Base-by-base conservation (phyloP, 1,140 invertebrate species). In the Aphelenchoides fujianensis region DNA sequence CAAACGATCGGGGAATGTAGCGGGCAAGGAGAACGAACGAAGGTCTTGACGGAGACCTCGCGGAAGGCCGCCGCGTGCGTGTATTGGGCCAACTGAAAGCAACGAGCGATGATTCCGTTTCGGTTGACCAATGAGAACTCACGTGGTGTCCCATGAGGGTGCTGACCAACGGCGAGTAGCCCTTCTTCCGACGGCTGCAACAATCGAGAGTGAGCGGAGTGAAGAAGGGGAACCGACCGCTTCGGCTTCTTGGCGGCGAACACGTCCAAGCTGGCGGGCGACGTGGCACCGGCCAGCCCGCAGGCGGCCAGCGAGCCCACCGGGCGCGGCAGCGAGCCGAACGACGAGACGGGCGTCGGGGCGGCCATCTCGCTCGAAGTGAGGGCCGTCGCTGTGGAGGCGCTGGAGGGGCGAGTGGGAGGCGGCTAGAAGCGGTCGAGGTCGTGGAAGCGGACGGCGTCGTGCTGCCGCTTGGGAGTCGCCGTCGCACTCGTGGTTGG, bases 21-120 rank as follows among this genome's bases (percentile, higher is more conserved):
- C n/a, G n/a, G n/a, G n/a, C n/a, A n/a, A n/a, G n/a, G n/a, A 67
- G 36, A 59, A 67, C 37, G 31, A n/a, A 67, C 64, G 30, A 61
- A 48, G 12, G 64, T 67, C 7, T 31, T 67, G 53, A 30, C 55
- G 19, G 64, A 67, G 36, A 67, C 37, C 36, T 67, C 64, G 30
- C 19, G 31, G 41, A 67, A 67, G 12, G 64, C 23, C 36, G 64
- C 32, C 28, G 64, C 64, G 12, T 35, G 30, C 27, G 55, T 34
- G 31, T 67, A 28, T 52, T 52, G 23, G 27, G 64, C 32, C 12
- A 67, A 52, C n/a, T n/a, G n/a, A n/a, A n/a, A n/a, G n/a, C n/a
- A n/a, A n/a, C n/a, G n/a, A n/a, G n/a, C n/a, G n/a, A n/a, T n/a
- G n/a, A n/a, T n/a, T n/a, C n/a, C n/a, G n/a, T n/a, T n/a, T n/a